These are phyloP conservation scores for Lordiphosa stackelbergi DNA, from an alignment of 1,140 invertebrate genomes.

Conservation along the genomic window DNA sequence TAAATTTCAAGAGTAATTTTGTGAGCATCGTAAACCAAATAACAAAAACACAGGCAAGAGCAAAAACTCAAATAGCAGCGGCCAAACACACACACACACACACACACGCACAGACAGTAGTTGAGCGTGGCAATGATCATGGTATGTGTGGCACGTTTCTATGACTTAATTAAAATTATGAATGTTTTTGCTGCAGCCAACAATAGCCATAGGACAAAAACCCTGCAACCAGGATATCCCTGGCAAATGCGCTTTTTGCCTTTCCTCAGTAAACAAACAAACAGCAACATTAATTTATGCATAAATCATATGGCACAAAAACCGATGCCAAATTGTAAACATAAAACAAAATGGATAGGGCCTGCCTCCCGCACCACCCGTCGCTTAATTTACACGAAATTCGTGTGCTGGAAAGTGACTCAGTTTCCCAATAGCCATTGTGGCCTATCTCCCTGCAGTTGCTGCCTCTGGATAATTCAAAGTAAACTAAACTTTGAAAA, in stretches of 20 bases:
- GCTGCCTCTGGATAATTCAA: slow-evolving; percentile 22
- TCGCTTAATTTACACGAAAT: slow-evolving; percentile 24
- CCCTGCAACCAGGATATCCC: slow-evolving; percentile 32
- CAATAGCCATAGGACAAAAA: slow-evolving; percentile 24
- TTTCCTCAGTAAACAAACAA: slow-evolving; percentile 27
- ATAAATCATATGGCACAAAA: slow-evolving; percentile 61
- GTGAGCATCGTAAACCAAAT: slow-evolving; percentile 53
- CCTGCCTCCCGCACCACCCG: not conserved
- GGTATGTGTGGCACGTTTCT: slow-evolving; percentile 40
- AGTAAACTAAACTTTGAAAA: not conserved
- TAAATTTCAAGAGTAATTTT: slow-evolving; percentile 66
- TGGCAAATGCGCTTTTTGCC: slow-evolving; percentile 59
- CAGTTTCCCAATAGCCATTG: slow-evolving; percentile 42
- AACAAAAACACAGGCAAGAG: slow-evolving; percentile 20
- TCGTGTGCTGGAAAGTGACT: slow-evolving; percentile 17
- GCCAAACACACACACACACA: slow-evolving; percentile 22
- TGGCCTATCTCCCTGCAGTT: slow-evolving; percentile 30
- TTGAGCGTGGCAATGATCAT: slow-evolving; percentile 40
- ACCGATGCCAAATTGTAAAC: slow-evolving; percentile 56
- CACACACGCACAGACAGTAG: slow-evolving; percentile 18
- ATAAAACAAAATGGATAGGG: slow-evolving; percentile 41
- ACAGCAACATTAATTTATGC: slow-evolving; percentile 60
- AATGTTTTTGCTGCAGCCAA: slow-evolving; percentile 45
- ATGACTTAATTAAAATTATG: slow-evolving; percentile 71
- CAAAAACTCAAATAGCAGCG: slow-evolving; percentile 32